Evolutionary conservation across 2,113 vertebrate species (phyloP), one percentile per base, ranked within the genome.

Genomic region (Pelodiscus sinensis): DNA sequence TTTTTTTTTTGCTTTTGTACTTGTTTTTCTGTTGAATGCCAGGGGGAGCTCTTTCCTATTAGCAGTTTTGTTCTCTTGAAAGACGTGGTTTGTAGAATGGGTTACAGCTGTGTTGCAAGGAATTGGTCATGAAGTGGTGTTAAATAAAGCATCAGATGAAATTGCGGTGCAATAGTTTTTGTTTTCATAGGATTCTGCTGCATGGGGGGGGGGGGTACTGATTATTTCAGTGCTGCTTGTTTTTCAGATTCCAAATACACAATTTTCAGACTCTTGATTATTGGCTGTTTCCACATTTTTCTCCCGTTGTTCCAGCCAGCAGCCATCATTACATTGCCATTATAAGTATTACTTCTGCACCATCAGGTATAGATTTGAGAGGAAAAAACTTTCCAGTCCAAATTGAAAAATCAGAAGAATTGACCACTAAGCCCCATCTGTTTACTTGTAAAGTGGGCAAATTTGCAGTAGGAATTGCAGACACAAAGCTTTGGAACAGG

Each of bases 11-110:
- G 14, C 4, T 78, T 80, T 52, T 9, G 52, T 55, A 10, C 22
- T 85, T 75, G 21, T 13, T 18, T 84, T 71, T 89, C 57, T 60
- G 1, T 94, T 86, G 50, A 55, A 58, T 91, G 92, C 81, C 94
- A 97, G 96, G 94, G 96, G 96, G 96, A 95, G 97, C 96, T 93
- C 18, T 95, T 94, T 79, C 25, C 90, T 90, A 58, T 52, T n/a
- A 55, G 62, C 79, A 50, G 6, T 22, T 57, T 52, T 2, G 1
- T 7, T 18, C 24, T 71, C 54, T 90, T 83, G 52, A 73, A 71
- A 56, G 60, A 21, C 11, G 3, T 19, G 1, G 1, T 12, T 24
- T 57, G 1, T 24, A 3, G 71, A n/a, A 18, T 1, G 1, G 15
- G 31, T 81, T 89, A 35, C 80, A 29, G 44, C 58, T 38, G 55